Conservation (phyloP, 1,140 invertebrate genomes). For the Bombyx mandarina region DNA sequence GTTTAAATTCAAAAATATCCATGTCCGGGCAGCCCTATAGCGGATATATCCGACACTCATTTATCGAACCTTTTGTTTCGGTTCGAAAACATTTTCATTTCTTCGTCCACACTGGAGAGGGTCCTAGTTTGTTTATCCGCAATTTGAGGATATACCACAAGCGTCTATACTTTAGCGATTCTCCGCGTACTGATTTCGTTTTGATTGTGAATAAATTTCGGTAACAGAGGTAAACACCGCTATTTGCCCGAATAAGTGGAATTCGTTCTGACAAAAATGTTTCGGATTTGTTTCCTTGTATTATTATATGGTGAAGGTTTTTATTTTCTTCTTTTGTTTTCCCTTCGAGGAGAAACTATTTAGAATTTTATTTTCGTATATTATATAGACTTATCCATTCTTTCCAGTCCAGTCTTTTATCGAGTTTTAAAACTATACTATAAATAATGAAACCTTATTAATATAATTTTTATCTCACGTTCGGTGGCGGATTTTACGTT, state of each 20-base stretch:
- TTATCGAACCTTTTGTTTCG: conserved; percentile 30
- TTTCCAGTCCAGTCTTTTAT: too few species aligned
- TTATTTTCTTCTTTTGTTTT: background rate
- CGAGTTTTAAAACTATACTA: too few species aligned
- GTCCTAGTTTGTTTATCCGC: conserved; percentile 41
- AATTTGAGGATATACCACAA: conserved; percentile 32
- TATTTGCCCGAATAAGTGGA: conserved; percentile 17
- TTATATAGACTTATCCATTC: too few species aligned
- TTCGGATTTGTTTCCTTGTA: conserved; percentile 3
- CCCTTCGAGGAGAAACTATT: background rate
- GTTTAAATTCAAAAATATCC: too few species aligned
- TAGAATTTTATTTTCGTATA: too few species aligned
- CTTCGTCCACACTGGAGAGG: conserved; percentile 22
- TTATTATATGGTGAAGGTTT: background rate
- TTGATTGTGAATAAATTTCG: conserved; percentile 34
- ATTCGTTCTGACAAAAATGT: conserved; percentile 7
- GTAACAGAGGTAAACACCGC: conserved; percentile 17
- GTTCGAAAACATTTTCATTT: conserved; percentile 47
- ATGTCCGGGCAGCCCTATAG: too few species aligned
- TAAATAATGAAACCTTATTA: too few species aligned
- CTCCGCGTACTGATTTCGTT: conserved; percentile 28
- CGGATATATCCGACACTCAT: conserved; percentile 2
- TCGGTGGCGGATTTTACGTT: too few species aligned
- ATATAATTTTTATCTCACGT: too few species aligned
- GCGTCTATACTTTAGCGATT: conserved; percentile 24